Evolutionary conservation across 2,888 invertebrate genomes (phyloP).

Genomic region (Nezara viridula): DNA sequence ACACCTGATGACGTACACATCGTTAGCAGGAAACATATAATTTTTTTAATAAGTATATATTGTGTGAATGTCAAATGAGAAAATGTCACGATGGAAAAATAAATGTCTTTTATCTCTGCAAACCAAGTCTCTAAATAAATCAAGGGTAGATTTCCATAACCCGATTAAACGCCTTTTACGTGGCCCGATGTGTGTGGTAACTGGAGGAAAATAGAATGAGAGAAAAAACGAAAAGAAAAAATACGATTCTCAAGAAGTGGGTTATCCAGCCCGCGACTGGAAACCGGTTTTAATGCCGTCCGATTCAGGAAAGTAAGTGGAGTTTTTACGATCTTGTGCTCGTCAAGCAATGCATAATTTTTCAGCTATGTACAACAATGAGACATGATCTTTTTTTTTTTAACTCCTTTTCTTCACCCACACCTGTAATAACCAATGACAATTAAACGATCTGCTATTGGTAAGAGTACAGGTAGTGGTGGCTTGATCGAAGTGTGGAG

Average conservation of each 20-base stretch:
- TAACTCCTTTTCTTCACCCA: background rate
- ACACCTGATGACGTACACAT: background rate
- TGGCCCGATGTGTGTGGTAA: conserved; percentile 41
- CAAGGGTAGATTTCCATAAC: conserved; percentile 11
- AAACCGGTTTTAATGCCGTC: background rate
- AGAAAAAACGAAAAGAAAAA: conserved; percentile 3
- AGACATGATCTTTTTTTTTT: background rate
- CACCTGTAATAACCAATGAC: too few species aligned
- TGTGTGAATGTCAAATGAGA: background rate
- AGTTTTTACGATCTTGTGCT: background rate
- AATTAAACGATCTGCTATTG: too few species aligned
- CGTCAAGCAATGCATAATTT: background rate
- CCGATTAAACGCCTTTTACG: background rate
- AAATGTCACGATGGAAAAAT: background rate
- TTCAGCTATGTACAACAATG: background rate
- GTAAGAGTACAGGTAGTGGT: too few species aligned
- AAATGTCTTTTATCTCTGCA: background rate
- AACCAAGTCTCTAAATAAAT: background rate
- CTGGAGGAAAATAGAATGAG: background rate
- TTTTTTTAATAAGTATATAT: background rate
- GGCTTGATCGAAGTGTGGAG: too few species aligned
- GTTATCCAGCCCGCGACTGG: background rate
- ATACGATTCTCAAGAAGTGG: conserved; percentile 13
- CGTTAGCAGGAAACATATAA: background rate
- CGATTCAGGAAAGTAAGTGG: background rate